Evolutionary conservation across 2,888 invertebrate genomes (phyloP).

Genomic region (Thera obeliscata): DNA sequence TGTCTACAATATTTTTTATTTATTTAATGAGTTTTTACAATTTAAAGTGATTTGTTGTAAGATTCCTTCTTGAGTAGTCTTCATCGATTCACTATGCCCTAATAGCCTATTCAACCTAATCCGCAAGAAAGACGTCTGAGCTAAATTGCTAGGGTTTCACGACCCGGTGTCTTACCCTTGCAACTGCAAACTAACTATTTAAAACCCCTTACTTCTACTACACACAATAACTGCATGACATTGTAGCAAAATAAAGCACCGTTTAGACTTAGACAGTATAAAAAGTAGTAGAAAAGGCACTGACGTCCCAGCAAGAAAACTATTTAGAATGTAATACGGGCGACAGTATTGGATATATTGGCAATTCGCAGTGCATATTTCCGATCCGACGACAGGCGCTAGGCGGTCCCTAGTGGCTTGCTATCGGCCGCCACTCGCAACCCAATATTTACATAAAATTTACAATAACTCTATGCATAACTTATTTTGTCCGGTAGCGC

Average conservation of each 20-base stretch:
- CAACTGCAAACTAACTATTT: not conserved
- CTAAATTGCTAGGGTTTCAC: no score
- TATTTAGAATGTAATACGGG: slow-evolving; percentile 55
- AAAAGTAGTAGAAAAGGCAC: slow-evolving; percentile 6
- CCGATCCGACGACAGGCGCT: slow-evolving; percentile 50
- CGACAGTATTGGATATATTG: slow-evolving; percentile 57
- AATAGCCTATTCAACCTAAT: no score
- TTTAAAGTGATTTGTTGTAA: no score
- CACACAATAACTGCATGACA: not conserved
- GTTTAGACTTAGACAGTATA: not conserved
- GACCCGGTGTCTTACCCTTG: no score
- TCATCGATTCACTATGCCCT: no score
- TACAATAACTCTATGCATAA: slow-evolving; percentile 16
- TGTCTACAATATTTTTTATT: no score
- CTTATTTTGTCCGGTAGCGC: slow-evolving; percentile 1
- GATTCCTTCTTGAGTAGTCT: no score
- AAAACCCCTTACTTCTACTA: not conserved
- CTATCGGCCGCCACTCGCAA: slow-evolving; percentile 50
- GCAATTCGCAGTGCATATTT: slow-evolving; percentile 61
- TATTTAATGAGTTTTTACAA: no score
- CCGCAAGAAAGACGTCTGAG: no score
- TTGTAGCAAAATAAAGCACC: not conserved
- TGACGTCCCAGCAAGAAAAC: slow-evolving; percentile 35
- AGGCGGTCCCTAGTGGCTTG: slow-evolving; percentile 47
- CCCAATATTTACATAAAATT: slow-evolving; percentile 27